phyloP scores from a whole-genome alignment of 1,140 invertebrate species.

The Cydia pomonella region DNA sequence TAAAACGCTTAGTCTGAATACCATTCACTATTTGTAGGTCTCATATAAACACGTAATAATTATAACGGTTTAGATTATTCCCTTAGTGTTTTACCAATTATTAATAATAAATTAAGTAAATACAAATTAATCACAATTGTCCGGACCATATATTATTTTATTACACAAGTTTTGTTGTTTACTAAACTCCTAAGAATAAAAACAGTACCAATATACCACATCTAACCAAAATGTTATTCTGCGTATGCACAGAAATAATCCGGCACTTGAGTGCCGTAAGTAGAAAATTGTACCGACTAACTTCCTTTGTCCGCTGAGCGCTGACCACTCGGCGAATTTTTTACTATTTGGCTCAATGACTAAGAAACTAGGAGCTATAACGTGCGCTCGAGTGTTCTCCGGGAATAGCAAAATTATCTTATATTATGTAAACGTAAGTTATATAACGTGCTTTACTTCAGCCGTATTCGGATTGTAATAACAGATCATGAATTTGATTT shows the following conservation, averaged over 20 bases:
- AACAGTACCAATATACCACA: slow-evolving; percentile 35
- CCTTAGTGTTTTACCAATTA: too few relatives aligned
- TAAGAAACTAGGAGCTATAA: neutral
- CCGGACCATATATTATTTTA: too few relatives aligned
- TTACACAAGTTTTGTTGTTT: too few relatives aligned
- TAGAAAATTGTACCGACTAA: slow-evolving; percentile 72
- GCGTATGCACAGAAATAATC: slow-evolving; percentile 44
- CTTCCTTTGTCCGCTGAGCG: slow-evolving; percentile 71
- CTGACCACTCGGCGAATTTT: slow-evolving; percentile 69
- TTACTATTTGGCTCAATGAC: slow-evolving; percentile 68
- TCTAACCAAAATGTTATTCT: slow-evolving; percentile 40
- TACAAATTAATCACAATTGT: too few relatives aligned
- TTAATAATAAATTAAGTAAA: too few relatives aligned
- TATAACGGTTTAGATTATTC: too few relatives aligned
- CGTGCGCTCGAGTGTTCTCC: slow-evolving; percentile 36
- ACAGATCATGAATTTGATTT: too few relatives aligned
- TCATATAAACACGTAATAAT: too few relatives aligned
- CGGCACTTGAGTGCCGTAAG: slow-evolving; percentile 66
- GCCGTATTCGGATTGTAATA: too few relatives aligned
- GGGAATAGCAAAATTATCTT: slow-evolving; percentile 28
- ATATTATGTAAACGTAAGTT: slow-evolving; percentile 47
- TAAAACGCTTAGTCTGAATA: too few relatives aligned
- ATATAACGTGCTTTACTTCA: too few relatives aligned
- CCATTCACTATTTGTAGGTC: too few relatives aligned
- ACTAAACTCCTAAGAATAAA: neutral